Evolutionary conservation across 2,888 invertebrate genomes (phyloP).

Genomic region (Campopleginae sp.): DNA sequence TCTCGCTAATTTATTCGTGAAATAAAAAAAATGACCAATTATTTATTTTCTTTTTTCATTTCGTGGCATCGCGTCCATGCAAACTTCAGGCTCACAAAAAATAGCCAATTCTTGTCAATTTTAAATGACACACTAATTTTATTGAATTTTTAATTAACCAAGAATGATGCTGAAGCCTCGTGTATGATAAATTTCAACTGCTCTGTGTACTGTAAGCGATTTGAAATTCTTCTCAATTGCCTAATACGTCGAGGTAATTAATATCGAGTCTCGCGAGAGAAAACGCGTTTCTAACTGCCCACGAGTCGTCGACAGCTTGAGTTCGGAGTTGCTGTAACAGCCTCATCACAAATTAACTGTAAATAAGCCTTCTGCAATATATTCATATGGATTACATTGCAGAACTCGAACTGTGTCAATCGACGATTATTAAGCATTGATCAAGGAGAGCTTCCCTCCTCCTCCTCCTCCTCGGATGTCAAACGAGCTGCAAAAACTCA

Average conservation of each 20-base stretch:
- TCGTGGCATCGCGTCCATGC: too few relatives aligned
- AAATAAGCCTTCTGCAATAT: conserved; percentile 34
- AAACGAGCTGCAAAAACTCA: conserved; percentile 43
- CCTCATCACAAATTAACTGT: conserved; percentile 58
- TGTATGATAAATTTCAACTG: background rate
- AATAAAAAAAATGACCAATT: too few relatives aligned
- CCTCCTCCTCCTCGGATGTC: conserved; percentile 28
- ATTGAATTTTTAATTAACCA: background rate
- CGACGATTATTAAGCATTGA: conserved; percentile 61
- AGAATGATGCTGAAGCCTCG: background rate
- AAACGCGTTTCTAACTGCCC: conserved; percentile 52
- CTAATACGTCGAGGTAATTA: conserved; percentile 8
- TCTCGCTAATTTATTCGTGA: too few relatives aligned
- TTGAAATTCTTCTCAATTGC: conserved; percentile 12
- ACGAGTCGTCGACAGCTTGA: conserved; percentile 40
- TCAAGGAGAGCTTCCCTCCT: conserved; percentile 48
- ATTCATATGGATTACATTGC: conserved; percentile 6
- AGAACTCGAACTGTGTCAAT: conserved; percentile 48
- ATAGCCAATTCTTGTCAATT: background rate
- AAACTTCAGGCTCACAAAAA: too few relatives aligned
- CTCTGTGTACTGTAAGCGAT: background rate
- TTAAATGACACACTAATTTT: background rate
- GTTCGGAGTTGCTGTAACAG: conserved; percentile 19
- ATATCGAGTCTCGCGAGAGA: conserved; percentile 37
- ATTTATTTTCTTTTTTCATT: too few relatives aligned